These are phyloP conservation scores for Drosophila birchii DNA, from an alignment of 2,888 invertebrate species.

Conservation along the genomic window DNA sequence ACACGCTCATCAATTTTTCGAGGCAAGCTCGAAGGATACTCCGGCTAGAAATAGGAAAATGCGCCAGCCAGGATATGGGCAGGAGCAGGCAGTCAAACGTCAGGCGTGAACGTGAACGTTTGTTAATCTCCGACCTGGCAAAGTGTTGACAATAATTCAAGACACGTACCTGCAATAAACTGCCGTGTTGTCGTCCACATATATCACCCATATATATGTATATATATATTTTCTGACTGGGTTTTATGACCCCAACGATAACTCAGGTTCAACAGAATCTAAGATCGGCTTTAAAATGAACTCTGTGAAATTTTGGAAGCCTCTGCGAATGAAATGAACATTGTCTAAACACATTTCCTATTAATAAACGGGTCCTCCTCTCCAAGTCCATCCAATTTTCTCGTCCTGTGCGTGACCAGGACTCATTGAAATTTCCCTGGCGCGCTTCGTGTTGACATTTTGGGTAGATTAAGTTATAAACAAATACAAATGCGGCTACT, in stretches of 20 bases:
- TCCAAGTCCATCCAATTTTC: background rate
- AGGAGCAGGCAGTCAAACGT: slow-evolving; percentile 58
- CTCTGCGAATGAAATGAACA: slow-evolving; percentile 17
- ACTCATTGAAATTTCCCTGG: slow-evolving; percentile 63
- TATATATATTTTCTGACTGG: slow-evolving; percentile 11
- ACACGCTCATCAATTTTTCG: slow-evolving; percentile 76
- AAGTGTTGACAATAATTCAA: slow-evolving; percentile 74
- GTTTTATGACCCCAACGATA: slow-evolving; percentile 30
- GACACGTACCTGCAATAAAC: slow-evolving; percentile 76
- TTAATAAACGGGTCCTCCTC: slow-evolving; percentile 22
- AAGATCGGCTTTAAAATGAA: slow-evolving; percentile 25
- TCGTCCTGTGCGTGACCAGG: slow-evolving; percentile 63
- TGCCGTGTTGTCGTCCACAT: slow-evolving; percentile 31
- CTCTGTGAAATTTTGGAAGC: background rate
- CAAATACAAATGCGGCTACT: slow-evolving; percentile 71
- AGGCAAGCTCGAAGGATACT: slow-evolving; percentile 14
- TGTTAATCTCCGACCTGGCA: slow-evolving; percentile 67
- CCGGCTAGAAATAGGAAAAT: slow-evolving; percentile 12
- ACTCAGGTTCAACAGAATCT: background rate
- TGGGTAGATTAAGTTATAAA: slow-evolving; percentile 76
- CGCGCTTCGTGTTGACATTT: slow-evolving; percentile 69
- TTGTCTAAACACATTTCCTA: slow-evolving; percentile 34
- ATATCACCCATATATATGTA: slow-evolving; percentile 28
- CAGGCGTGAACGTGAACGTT: slow-evolving; percentile 71
- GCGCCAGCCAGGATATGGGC: background rate